These are phyloP conservation scores for Hyposoter didymator DNA, from an alignment of 2,888 invertebrate species.

Conservation along the genomic window DNA sequence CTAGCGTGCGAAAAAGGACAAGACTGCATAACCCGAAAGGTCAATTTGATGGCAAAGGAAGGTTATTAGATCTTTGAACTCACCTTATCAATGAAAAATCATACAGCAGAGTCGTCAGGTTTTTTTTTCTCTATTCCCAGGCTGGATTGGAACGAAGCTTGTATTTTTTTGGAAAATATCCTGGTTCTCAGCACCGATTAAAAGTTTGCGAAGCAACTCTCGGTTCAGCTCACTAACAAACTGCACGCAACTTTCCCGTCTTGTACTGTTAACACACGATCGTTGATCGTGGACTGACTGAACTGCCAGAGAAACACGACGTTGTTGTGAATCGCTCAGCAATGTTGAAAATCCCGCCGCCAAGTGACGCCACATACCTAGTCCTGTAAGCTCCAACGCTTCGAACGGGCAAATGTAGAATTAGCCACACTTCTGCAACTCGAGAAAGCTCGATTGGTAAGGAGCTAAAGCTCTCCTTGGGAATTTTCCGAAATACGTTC, in stretches of 20 bases:
- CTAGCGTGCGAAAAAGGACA: constrained; percentile 47
- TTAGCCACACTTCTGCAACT: too few species aligned
- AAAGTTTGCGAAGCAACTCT: constrained; percentile 30
- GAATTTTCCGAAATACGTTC: too few species aligned
- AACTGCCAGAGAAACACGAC: constrained; percentile 33
- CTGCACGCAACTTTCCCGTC: constrained; percentile 57
- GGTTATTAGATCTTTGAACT: constrained; percentile 53
- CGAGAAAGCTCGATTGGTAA: too few species aligned
- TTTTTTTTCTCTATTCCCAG: background rate
- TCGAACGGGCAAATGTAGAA: too few species aligned
- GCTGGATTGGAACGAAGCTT: background rate
- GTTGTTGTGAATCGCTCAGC: background rate
- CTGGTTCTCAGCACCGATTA: constrained; percentile 15
- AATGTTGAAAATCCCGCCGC: background rate
- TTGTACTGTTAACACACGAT: constrained; percentile 33
- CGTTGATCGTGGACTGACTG: constrained; percentile 34
- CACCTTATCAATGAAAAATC: constrained; percentile 52
- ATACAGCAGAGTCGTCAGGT: constrained; percentile 11
- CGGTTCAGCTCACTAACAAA: constrained; percentile 52
- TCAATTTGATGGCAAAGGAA: constrained; percentile 56
- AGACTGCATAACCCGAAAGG: constrained; percentile 66
- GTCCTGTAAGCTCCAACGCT: background rate
- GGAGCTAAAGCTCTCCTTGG: too few species aligned
- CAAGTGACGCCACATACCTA: background rate
- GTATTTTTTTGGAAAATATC: constrained; percentile 7